A percentile compares a stretch with the other conserved stretches of the same genome.
These are phyloP conservation scores for Synergus laeviventris DNA, from an alignment of 2,888 invertebrate species.

Conservation along the genomic window DNA sequence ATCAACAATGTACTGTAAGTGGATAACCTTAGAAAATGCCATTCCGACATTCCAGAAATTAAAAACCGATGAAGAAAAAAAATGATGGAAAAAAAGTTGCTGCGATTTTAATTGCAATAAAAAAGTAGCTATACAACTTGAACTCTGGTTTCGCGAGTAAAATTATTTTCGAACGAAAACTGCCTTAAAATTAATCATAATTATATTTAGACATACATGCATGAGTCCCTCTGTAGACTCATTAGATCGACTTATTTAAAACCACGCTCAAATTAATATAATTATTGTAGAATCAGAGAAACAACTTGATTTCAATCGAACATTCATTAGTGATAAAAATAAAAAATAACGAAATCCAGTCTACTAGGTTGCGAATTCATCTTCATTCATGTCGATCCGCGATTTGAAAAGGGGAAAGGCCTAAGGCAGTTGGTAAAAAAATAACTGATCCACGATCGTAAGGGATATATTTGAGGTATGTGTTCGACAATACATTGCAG, in stretches of 20 bases:
- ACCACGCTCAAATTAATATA: background rate
- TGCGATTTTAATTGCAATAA: background rate
- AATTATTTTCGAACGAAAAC: background rate
- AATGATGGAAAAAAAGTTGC: background rate
- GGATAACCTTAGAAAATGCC: constrained; percentile 37
- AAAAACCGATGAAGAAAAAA: background rate
- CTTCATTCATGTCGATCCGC: background rate
- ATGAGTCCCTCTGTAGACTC: background rate
- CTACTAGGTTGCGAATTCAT: background rate
- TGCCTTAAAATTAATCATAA: background rate
- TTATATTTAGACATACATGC: background rate
- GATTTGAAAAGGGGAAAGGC: constrained; percentile 3
- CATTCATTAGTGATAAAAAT: background rate
- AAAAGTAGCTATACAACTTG: background rate
- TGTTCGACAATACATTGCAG: constrained; percentile 6
- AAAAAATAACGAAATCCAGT: background rate
- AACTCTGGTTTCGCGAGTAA: background rate
- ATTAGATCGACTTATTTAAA: background rate
- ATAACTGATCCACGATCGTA: constrained; percentile 15
- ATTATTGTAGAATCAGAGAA: background rate
- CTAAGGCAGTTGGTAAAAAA: constrained; percentile 3
- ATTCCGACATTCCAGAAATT: constrained; percentile 21
- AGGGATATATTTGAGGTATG: constrained; percentile 11
- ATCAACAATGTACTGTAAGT: constrained; percentile 38
- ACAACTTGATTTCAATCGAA: background rate